These are phyloP conservation scores for Streptopelia turtur DNA, from an alignment of 2,797 vertebrate genomes.

Conservation along the genomic window DNA sequence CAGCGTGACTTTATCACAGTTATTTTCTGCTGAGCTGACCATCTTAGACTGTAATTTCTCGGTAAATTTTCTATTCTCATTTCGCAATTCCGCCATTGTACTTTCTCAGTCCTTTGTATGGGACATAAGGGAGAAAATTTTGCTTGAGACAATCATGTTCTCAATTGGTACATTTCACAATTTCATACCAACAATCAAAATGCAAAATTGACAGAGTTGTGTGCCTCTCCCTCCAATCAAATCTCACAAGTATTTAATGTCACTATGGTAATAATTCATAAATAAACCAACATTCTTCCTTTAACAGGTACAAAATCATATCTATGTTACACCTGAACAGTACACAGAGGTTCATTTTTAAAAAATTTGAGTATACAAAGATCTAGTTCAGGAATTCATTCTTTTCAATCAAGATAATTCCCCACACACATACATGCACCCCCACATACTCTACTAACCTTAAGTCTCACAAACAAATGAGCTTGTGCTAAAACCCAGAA, in stretches of 20 bases:
- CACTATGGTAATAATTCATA: background rate
- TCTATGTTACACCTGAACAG: background rate
- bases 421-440: rapidly evolving
- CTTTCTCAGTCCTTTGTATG: background rate
- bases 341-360: background rate
- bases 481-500: conserved; percentile 94
- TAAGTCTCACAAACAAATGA: conserved; percentile 92
- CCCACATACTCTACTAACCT: conserved; percentile 78
- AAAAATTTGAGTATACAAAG: background rate
- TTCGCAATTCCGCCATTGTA: background rate
- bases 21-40: background rate
- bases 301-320: background rate
- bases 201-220: rapidly evolving
- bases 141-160: background rate
- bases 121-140: background rate
- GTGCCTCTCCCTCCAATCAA: background rate
- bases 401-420: background rate
- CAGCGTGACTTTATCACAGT: background rate
- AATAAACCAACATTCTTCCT: background rate
- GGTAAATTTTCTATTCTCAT: background rate
- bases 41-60: background rate
- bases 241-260: background rate
- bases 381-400: background rate
- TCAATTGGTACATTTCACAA: background rate
- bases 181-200: background rate